Evolutionary conservation across 2,797 vertebrate species (phyloP).

Genomic region (Phyllotis vaccarum): DNA sequence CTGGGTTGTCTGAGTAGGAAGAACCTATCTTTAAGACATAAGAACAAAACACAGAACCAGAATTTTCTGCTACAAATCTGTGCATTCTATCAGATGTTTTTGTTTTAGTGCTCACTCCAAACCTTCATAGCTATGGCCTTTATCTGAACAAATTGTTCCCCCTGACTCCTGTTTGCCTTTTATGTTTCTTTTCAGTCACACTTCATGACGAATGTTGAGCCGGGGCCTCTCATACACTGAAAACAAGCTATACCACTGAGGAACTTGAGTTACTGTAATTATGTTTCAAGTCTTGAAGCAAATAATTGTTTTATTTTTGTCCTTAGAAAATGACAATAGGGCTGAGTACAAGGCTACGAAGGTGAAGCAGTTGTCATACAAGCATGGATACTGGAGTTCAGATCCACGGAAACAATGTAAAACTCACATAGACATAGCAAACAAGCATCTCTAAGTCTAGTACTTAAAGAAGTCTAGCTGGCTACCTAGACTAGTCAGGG

Average conservation of each 20-base stretch:
- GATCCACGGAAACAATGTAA: background rate
- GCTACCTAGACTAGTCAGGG: background rate
- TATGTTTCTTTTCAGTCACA: background rate
- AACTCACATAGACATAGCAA: background rate
- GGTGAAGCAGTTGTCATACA: background rate
- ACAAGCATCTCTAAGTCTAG: background rate
- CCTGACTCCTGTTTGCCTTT: background rate
- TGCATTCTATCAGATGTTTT: background rate
- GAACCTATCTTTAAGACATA: background rate
- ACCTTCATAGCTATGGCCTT: background rate
- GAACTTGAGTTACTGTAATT: background rate
- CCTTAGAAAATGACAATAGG: background rate
- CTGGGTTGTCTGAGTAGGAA: background rate
- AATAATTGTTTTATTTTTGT: background rate
- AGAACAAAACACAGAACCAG: background rate
- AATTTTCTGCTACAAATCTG: background rate
- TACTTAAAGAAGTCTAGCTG: background rate
- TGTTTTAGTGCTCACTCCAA: background rate
- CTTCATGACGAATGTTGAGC: background rate
- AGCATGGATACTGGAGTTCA: background rate
- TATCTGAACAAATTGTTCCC: constrained; percentile 26
- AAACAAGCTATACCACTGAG: background rate
- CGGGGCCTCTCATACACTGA: background rate
- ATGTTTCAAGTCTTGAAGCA: constrained; percentile 32
- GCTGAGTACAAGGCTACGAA: background rate